Conservation (phyloP, 2,797 vertebrate genomes). For the Austrolebias charrua region DNA sequence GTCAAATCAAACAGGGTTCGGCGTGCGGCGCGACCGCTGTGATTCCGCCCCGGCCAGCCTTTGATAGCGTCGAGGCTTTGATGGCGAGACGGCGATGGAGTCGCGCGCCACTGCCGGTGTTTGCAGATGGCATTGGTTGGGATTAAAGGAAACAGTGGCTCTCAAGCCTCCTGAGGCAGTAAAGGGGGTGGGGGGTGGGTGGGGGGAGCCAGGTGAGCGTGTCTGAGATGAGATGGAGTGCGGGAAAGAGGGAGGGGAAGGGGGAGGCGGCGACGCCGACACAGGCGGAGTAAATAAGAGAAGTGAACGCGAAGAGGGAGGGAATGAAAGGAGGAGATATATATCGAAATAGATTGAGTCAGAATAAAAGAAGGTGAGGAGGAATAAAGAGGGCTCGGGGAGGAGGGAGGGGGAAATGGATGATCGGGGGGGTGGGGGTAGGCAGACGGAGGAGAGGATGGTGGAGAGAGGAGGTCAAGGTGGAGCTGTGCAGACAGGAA, state of each 20-base stretch:
- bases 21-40: slow-evolving; percentile 66
- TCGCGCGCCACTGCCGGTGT: slow-evolving; percentile 64
- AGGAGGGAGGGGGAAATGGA: slow-evolving; percentile 53
- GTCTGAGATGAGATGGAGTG: slow-evolving; percentile 83
- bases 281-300: slow-evolving; percentile 69
- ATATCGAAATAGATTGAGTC: slow-evolving; percentile 66
- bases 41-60: slow-evolving; percentile 70
- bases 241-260: slow-evolving; percentile 29
- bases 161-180: slow-evolving; percentile 74
- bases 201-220: slow-evolving; percentile 88
- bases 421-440: slow-evolving; percentile 36
- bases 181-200: slow-evolving; percentile 80
- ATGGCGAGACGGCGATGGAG: slow-evolving; percentile 71
- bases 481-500: slow-evolving; percentile 75
- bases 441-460: slow-evolving; percentile 60
- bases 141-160: slow-evolving; percentile 77
- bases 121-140: slow-evolving; percentile 76
- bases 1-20: slow-evolving; percentile 77
- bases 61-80: slow-evolving; percentile 73
- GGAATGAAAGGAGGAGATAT: slow-evolving; percentile 66
- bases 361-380: slow-evolving; percentile 60
- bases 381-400: slow-evolving; percentile 47
- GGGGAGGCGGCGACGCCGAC: slow-evolving; percentile 38
- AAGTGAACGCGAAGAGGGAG: slow-evolving; percentile 54
- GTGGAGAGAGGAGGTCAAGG: slow-evolving; percentile 72